phyloP scores from a whole-genome alignment of 2,797 vertebrate species.

The Loriculus beryllinus region DNA sequence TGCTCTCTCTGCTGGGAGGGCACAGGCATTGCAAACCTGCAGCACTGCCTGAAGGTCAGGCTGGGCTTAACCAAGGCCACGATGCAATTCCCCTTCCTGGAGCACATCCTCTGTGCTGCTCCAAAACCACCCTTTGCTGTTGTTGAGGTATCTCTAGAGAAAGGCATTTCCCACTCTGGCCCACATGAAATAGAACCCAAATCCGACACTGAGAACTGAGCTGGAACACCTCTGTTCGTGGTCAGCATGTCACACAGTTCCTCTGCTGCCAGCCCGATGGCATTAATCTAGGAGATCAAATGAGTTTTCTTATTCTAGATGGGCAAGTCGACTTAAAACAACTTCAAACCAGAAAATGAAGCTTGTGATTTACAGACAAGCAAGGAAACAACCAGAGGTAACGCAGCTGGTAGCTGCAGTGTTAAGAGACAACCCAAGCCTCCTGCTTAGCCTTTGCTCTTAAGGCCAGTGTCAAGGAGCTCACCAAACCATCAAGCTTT shows the following conservation, averaged over 20 bases:
- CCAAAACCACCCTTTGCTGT: background rate
- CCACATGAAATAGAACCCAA: background rate
- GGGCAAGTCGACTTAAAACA: no score
- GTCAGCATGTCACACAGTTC: background rate
- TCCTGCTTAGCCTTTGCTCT: background rate
- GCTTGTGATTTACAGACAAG: background rate
- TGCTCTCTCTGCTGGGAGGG: accelerated
- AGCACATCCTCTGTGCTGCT: background rate
- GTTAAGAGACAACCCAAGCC: background rate
- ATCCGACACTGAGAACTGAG: background rate
- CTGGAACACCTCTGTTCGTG: background rate
- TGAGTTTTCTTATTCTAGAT: background rate
- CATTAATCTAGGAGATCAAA: background rate
- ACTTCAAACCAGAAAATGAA: background rate
- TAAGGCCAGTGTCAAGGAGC: background rate
- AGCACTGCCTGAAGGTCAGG: background rate
- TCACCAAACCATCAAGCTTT: background rate
- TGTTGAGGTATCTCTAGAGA: background rate
- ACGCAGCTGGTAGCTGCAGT: background rate
- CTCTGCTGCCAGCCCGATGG: background rate
- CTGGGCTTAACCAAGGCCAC: background rate
- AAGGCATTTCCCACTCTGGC: background rate
- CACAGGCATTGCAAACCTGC: background rate
- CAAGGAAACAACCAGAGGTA: background rate
- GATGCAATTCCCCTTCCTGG: background rate